Percentiles rank a stretch among this genome's conserved stretches.
phyloP scores from a whole-genome alignment of 1,140 invertebrate genomes.

The Drosophila tsacasi region DNA sequence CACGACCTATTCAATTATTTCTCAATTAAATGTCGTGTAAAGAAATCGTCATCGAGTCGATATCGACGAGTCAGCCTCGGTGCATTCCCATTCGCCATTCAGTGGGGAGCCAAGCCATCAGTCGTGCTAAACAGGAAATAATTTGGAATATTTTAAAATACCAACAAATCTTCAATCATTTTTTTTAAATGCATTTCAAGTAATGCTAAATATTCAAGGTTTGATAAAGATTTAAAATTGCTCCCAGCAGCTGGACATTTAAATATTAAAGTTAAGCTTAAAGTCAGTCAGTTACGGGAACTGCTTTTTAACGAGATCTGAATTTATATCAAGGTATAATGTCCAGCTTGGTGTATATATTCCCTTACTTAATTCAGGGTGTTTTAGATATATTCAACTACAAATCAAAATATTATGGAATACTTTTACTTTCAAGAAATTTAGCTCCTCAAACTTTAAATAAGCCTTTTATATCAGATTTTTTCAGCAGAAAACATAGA shows the following conservation, averaged over 20 bases:
- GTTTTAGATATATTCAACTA: too few relatives aligned
- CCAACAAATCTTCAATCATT: background rate
- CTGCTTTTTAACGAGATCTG: too few relatives aligned
- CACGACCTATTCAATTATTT: constrained; percentile 83
- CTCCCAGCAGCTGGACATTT: too few relatives aligned
- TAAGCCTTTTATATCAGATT: too few relatives aligned
- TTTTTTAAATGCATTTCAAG: background rate
- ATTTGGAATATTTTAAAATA: background rate
- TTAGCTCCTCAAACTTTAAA: too few relatives aligned
- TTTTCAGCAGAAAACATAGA: too few relatives aligned
- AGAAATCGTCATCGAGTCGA: constrained; percentile 64
- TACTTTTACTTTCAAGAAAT: too few relatives aligned
- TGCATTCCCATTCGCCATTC: constrained; percentile 25
- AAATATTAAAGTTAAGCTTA: background rate
- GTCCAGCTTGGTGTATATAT: too few relatives aligned
- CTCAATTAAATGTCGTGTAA: constrained; percentile 82
- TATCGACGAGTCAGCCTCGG: constrained; percentile 13
- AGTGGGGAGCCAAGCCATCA: constrained; percentile 13
- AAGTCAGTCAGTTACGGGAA: background rate
- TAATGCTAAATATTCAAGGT: background rate
- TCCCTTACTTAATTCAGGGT: too few relatives aligned
- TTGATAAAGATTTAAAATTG: background rate
- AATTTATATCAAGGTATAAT: too few relatives aligned
- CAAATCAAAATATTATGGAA: too few relatives aligned
- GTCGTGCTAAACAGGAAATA: constrained; percentile 9